Evolutionary conservation across 2,113 vertebrate species (phyloP), one percentile per base, ranked within the genome.

Genomic region (Pollachius pollachius): DNA sequence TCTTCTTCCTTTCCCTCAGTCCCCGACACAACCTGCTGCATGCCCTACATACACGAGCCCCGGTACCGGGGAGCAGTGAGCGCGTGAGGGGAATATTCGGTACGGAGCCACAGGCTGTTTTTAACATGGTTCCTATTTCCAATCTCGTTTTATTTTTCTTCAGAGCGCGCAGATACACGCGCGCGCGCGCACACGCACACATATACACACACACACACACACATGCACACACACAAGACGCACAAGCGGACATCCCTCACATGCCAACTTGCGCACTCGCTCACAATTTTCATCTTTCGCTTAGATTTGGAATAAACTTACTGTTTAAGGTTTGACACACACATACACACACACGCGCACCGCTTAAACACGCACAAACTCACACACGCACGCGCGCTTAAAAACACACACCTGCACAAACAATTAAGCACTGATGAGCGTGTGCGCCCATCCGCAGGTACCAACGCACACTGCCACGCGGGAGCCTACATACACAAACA

Each of bases 21-120:
- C 54, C 69, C 69, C 81, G 70, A 84, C 86, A 82, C 89, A 90
- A 90, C 90, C 91, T 91, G 90, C 90, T 91, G 91, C 88, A 81
- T 86, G 88, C 87, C 90, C 90, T 89, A 89, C 83, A 89, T 88
- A 87, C 30, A 72, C 78, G 7, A 48, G 79, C 59, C 75, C 77
- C 76, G 60, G 71, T 61, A 77, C 76, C 75, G 84, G 80, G 69
- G 78, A 69, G 62, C 41, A 9, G 41, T 81, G 83, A 68, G 76
- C 71, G 87, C 81, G 86, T 88, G 90, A 88, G 86, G 83, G 81
- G 89, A 89, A 90, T 90, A 87, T 87, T 85, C 59, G 62, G 77
- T 56, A 15, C 68, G 70, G 79, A 84, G 86, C 88, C 83, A 88
- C 88, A 89, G 86, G 88, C 84, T 85, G 83, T 83, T 88, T 83